Evolutionary conservation across 2,888 invertebrate genomes (phyloP).

Genomic region (Orgyia antiqua): DNA sequence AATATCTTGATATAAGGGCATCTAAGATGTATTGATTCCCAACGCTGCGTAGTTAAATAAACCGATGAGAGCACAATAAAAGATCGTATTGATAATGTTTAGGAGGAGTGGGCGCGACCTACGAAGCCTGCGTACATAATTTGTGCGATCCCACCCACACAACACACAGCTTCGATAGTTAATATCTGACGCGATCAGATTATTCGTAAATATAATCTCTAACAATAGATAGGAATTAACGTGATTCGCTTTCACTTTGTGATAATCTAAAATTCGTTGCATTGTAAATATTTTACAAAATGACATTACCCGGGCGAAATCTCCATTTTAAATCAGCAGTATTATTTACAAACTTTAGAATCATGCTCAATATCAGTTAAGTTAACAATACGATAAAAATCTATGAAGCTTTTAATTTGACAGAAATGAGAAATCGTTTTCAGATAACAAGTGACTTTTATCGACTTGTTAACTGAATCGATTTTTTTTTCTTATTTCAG

Average conservation of each 20-base stretch:
- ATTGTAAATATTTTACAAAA: slow-evolving; percentile 17
- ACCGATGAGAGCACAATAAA: too few species aligned
- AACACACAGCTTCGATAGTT: slow-evolving; percentile 14
- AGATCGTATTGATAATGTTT: too few species aligned
- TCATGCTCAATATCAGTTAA: slow-evolving; percentile 10
- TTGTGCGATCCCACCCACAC: slow-evolving; percentile 14
- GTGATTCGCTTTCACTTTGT: slow-evolving; percentile 34
- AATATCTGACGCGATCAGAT: neutral
- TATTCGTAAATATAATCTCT: slow-evolving; percentile 16
- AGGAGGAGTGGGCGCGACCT: slow-evolving; percentile 28
- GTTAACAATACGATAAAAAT: slow-evolving; percentile 25
- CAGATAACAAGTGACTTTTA: too few species aligned
- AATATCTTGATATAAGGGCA: too few species aligned
- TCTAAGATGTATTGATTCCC: too few species aligned
- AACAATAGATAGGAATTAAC: slow-evolving; percentile 20
- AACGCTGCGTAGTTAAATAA: too few species aligned
- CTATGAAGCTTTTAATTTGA: slow-evolving; percentile 23
- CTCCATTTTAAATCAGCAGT: slow-evolving; percentile 9
- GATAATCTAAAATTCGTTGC: slow-evolving; percentile 19
- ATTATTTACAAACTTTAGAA: slow-evolving; percentile 14
- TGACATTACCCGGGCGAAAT: slow-evolving; percentile 6
- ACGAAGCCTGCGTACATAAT: slow-evolving; percentile 16
- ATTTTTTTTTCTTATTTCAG: too few species aligned
- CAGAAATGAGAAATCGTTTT: slow-evolving; percentile 14
- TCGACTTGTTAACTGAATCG: too few species aligned